These are phyloP conservation scores for Epirrita christyi DNA, from an alignment of 2,888 invertebrate genomes.

Conservation along the genomic window DNA sequence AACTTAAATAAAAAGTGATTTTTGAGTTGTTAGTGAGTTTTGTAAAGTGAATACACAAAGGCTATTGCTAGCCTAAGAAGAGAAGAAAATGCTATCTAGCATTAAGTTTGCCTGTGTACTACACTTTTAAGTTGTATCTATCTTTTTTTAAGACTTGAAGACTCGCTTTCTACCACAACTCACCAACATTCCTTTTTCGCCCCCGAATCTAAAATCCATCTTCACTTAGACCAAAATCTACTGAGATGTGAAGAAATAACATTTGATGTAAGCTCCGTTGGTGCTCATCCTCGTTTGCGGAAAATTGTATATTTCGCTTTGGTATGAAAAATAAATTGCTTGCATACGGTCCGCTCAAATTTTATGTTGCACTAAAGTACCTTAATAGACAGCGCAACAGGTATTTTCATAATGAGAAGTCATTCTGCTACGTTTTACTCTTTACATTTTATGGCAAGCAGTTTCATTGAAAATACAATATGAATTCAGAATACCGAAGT, in stretches of 20 bases:
- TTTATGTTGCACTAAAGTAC: constrained; percentile 24
- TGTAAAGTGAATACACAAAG: too few relatives aligned
- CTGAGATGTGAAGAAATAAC: background rate
- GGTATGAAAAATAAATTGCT: constrained; percentile 20
- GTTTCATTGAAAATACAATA: constrained; percentile 5
- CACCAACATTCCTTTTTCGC: too few relatives aligned
- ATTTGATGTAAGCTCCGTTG: constrained; percentile 5
- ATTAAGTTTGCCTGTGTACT: too few relatives aligned
- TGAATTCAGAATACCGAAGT: background rate
- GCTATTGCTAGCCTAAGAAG: too few relatives aligned
- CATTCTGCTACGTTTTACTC: constrained; percentile 12
- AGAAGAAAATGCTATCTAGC: too few relatives aligned
- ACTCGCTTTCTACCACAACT: too few relatives aligned
- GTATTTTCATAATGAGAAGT: constrained; percentile 25
- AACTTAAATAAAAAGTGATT: too few relatives aligned
- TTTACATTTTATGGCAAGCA: constrained; percentile 18
- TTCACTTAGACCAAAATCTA: constrained; percentile 1
- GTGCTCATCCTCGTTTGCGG: constrained; percentile 8
- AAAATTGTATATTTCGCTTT: constrained; percentile 10
- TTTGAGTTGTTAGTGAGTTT: too few relatives aligned
- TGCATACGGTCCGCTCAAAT: constrained; percentile 10
- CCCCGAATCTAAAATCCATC: background rate
- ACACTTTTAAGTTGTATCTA: too few relatives aligned
- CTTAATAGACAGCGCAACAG: constrained; percentile 22
- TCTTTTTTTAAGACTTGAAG: too few relatives aligned